Conservation (phyloP, 2,113 vertebrate species). For the Cheilinus undulatus region DNA sequence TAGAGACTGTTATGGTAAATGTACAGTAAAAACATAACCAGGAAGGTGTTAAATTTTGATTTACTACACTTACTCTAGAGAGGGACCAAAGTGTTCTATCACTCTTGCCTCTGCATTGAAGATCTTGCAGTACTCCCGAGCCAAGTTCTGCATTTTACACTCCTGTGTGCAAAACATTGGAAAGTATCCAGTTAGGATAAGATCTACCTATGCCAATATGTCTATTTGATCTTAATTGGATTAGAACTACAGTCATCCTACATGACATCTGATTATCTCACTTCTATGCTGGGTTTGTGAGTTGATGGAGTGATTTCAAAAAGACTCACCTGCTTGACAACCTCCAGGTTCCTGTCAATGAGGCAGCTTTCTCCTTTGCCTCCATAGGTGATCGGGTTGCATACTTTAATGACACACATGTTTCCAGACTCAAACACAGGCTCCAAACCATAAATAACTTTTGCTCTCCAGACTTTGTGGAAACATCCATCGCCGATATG, state of each 20-base stretch:
- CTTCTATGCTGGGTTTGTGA: conserved; percentile 10
- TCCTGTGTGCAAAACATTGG: conserved; percentile 80
- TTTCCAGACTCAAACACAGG: conserved; percentile 94
- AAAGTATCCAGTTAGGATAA: conserved; percentile 36
- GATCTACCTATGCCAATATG: conserved; percentile 9
- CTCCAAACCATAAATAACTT: conserved; percentile 95
- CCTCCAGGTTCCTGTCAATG: conserved; percentile 90
- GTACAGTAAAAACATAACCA: neutral
- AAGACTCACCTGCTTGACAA: conserved; percentile 89
- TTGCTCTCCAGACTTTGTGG: conserved; percentile 90
- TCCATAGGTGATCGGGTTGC: conserved; percentile 89
- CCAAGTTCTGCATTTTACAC: conserved; percentile 95
- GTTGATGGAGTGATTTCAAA: neutral
- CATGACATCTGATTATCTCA: conserved; percentile 13
- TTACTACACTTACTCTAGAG: conserved; percentile 90
- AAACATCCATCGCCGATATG: conserved; percentile 79
- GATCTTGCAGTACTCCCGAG: conserved; percentile 97
- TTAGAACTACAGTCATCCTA: conserved; percentile 43
- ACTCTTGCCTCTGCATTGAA: conserved; percentile 92
- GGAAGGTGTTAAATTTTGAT: neutral
- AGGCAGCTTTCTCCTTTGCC: conserved; percentile 90
- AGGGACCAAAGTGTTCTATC: conserved; percentile 86
- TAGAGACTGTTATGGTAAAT: neutral
- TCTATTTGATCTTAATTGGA: conserved; percentile 19
- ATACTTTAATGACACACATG: conserved; percentile 92